Base-by-base conservation (phyloP, 1,140 invertebrate genomes). In the Nephila pilipes region DNA sequence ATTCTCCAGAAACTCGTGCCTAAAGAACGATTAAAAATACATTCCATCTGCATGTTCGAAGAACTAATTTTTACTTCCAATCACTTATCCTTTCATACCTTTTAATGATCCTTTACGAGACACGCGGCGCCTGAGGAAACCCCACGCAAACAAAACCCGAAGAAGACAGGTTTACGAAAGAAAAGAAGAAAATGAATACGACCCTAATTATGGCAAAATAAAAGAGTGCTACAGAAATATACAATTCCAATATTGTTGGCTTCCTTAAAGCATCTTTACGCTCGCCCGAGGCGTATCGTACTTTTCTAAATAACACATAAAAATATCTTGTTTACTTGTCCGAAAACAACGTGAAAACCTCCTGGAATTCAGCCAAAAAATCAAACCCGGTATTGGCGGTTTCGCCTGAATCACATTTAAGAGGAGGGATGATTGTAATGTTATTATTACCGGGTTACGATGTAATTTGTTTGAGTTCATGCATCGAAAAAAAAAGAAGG, bases 401-500 rank as follows among this genome's bases (percentile, higher is more conserved):
- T 65, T 65, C 63, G 25, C 22, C 63, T 65, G 22, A 22, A 25
- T 12, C 63, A 65, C 32, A 36, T 75, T 46, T 46, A 46, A 46
- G 46, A 10, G 69, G 12, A 32, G 29, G 8, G 69, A 29, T 75
- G 12, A 18, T 20, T 36, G 25, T 75, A 75, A 75, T 75, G 29
- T 75, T 36, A 75, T 75, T 75, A 75, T 75, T 75, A 32, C 29
- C 25, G 29, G 69, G 69, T 75, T 75, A 20, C 69, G 69, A 75
- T 75, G 69, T 75, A 75, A 75, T 75, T 29, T 75, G 69, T 75
- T 75, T 20, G 29, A 75, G 69, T 12, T 25, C 69, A 75, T 29
- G 10, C 32, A 75, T 75, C 25, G 69, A 29, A 18, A 36, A 36
- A 16, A 16, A 16, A 32, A 14, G 25, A 16, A 32, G 29, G 25